phyloP scores from a whole-genome alignment of 2,113 vertebrate genomes.

The Ammospiza nelsoni region DNA sequence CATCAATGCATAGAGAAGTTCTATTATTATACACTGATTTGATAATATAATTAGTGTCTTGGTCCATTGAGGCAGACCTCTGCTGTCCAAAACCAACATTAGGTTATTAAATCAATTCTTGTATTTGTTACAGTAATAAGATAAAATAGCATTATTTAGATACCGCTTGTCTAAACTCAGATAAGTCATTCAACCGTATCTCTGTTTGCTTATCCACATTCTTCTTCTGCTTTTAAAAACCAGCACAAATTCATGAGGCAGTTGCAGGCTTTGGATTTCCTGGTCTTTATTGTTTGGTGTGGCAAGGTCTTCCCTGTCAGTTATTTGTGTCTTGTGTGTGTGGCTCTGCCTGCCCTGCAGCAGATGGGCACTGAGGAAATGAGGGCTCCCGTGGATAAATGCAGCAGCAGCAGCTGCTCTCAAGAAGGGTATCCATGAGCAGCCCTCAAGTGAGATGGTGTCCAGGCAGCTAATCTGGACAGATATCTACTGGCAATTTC shows the following conservation, averaged over 20 bases:
- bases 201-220: conserved; percentile 32
- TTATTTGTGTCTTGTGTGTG: not conserved
- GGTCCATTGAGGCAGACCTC: conserved; percentile 29
- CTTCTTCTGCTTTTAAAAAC: conserved; percentile 27
- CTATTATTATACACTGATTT: conserved; percentile 45
- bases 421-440: conserved; percentile 1
- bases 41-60: conserved; percentile 46
- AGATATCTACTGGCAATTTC: not conserved
- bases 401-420: conserved; percentile 41
- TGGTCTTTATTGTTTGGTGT: not conserved
- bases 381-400: conserved; percentile 38
- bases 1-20: not conserved
- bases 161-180: conserved; percentile 38
- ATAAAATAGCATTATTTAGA: conserved; percentile 48
- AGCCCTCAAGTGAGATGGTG: conserved; percentile 11
- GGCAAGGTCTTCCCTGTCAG: not conserved
- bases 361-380: conserved; percentile 34
- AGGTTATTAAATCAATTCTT: conserved; percentile 54
- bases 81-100: conserved; percentile 48
- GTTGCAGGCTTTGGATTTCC: conserved; percentile 4
- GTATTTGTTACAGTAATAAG: conserved; percentile 14
- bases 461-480: conserved; percentile 2
- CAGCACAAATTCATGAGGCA: not conserved
- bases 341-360: conserved; percentile 9
- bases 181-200: conserved; percentile 17